Percentiles rank a stretch among this genome's conserved stretches.
Evolutionary conservation across 2,113 vertebrate species (phyloP).

Genomic region (Ophiodon elongatus): DNA sequence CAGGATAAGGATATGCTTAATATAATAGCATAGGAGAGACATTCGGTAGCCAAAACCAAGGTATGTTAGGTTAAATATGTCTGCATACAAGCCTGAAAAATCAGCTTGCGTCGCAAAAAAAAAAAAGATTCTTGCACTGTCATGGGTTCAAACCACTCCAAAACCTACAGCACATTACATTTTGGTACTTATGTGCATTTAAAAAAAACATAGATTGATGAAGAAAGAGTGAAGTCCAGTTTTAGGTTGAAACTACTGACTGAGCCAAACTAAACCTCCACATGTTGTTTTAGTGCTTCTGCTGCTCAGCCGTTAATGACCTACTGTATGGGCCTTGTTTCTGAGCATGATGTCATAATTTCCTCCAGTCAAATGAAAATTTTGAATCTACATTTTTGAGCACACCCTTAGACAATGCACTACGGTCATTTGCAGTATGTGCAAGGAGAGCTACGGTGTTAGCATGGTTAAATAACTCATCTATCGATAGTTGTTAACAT

Average conservation of each 20-base stretch:
- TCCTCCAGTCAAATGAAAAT: conserved; percentile 19
- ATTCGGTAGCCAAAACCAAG: conserved; percentile 25
- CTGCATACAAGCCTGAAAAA: conserved; percentile 20
- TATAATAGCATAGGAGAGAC: conserved; percentile 15
- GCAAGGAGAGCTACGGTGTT: background rate
- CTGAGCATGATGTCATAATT: conserved; percentile 64
- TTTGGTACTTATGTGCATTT: background rate
- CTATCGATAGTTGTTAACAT: background rate
- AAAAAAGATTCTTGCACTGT: background rate
- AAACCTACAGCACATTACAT: conserved; percentile 14
- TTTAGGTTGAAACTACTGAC: conserved; percentile 39
- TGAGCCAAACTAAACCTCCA: conserved; percentile 68
- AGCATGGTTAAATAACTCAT: background rate
- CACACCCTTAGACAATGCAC: background rate
- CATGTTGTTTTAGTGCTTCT: conserved; percentile 72
- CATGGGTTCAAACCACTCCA: conserved; percentile 18
- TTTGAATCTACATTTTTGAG: conserved; percentile 13
- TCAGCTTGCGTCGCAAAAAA: background rate
- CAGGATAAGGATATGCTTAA: conserved; percentile 31
- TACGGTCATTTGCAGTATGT: background rate
- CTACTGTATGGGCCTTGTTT: conserved; percentile 20
- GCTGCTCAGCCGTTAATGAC: conserved; percentile 58
- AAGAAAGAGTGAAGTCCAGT: conserved; percentile 40
- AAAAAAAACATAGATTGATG: conserved; percentile 8
- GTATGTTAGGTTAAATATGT: conserved; percentile 37